Conservation (phyloP, 2,113 vertebrate species). For the Gallinago paraguaiae region DNA sequence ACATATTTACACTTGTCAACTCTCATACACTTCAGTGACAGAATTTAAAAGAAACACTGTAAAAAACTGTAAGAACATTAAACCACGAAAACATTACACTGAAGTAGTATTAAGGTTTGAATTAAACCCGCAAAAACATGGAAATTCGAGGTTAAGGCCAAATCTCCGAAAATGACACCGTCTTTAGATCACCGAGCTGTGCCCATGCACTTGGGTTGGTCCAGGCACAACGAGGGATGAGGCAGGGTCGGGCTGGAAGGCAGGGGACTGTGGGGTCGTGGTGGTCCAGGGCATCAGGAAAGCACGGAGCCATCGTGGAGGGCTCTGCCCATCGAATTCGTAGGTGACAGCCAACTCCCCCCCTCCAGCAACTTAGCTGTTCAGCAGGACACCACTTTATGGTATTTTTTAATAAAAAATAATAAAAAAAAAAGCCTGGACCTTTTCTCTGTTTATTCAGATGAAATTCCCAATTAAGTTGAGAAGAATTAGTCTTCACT, state of each 20-base stretch:
- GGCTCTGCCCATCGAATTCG: neutral
- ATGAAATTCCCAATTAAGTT: constrained; percentile 5
- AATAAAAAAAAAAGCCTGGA: neutral
- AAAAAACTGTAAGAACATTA: constrained; percentile 63
- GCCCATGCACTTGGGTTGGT: neutral
- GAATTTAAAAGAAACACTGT: constrained; percentile 75
- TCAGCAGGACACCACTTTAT: neutral
- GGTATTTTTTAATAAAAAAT: neutral
- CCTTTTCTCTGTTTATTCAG: constrained; percentile 7
- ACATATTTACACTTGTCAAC: constrained; percentile 82
- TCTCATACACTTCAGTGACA: constrained; percentile 72
- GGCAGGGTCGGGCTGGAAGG: neutral
- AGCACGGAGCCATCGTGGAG: neutral
- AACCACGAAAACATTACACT: constrained; percentile 49
- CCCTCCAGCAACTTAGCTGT: neutral
- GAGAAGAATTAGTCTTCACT: constrained; percentile 25
- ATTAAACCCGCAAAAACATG: constrained; percentile 43
- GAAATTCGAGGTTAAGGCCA: constrained; percentile 24
- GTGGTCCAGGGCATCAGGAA: neutral
- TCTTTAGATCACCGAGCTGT: neutral
- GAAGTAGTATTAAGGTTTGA: constrained; percentile 43
- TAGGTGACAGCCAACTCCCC: rapidly evolving
- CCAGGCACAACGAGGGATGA: neutral
- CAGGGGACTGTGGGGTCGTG: rapidly evolving
- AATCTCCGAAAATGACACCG: neutral